phyloP scores from a whole-genome alignment of 1,140 invertebrate species.

The Drosophila obscura region DNA sequence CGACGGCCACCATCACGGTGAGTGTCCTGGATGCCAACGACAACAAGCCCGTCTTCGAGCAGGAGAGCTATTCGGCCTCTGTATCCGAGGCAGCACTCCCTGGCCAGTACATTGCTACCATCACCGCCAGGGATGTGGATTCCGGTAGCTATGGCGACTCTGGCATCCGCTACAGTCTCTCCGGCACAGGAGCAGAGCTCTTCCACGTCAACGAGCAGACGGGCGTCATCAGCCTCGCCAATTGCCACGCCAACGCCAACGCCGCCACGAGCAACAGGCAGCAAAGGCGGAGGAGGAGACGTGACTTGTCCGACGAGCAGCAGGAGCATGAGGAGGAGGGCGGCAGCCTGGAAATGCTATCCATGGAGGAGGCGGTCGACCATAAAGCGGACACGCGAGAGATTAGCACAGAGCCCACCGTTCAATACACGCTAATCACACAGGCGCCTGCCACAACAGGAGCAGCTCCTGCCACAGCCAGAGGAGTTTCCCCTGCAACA shows the following conservation, averaged over 20 bases:
- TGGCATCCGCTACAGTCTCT: constrained; percentile 93
- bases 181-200: constrained; percentile 92
- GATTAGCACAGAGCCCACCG: constrained; percentile 75
- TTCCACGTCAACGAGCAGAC: constrained; percentile 92
- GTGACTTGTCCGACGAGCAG: constrained; percentile 57
- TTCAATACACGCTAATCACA: constrained; percentile 76
- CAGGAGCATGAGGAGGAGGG: constrained; percentile 18
- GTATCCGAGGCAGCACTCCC: constrained; percentile 90
- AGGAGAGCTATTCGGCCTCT: constrained; percentile 88
- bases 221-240: constrained; percentile 92
- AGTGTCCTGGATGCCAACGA: constrained; percentile 95
- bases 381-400: constrained; percentile 39
- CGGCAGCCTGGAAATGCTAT: constrained; percentile 56
- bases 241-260: constrained; percentile 87
- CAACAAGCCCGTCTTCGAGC: constrained; percentile 92
- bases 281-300: constrained; percentile 30
- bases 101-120: constrained; percentile 89
- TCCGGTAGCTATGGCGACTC: constrained; percentile 88
- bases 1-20: constrained; percentile 94
- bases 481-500: constrained; percentile 10
- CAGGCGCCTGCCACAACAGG: constrained; percentile 40
- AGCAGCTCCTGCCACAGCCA: constrained; percentile 16
- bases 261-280: constrained; percentile 56
- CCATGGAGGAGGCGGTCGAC: constrained; percentile 41
- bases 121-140: constrained; percentile 93